Conservation (phyloP, 2,797 vertebrate genomes). For the Channallabes apus region DNA sequence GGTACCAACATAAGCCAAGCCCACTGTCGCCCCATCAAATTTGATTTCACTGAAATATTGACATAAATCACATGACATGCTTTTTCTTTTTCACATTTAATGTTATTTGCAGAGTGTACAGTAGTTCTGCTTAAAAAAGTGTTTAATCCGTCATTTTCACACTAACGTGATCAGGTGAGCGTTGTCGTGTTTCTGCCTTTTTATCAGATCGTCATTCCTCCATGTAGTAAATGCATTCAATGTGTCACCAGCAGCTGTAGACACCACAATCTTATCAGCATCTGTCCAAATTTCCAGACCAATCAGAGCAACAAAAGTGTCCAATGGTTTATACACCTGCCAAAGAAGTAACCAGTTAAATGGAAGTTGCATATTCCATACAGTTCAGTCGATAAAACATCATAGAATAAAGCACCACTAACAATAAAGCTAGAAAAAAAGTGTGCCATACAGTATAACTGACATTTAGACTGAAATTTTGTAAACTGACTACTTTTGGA, state of each 20-base stretch:
- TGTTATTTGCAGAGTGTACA: neutral
- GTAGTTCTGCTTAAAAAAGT: neutral
- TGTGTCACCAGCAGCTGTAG: slow-evolving; percentile 64
- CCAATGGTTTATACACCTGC: slow-evolving; percentile 86
- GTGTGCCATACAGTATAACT: neutral
- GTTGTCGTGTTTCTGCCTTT: slow-evolving; percentile 78
- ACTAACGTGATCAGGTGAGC: slow-evolving; percentile 88
- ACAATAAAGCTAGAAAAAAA: neutral
- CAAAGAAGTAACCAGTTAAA: neutral
- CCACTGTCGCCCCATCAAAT: slow-evolving; percentile 84
- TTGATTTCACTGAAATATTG: slow-evolving; percentile 73
- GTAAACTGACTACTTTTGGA: neutral
- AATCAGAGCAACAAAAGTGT: slow-evolving; percentile 80
- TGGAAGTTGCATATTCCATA: neutral
- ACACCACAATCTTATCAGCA: slow-evolving; percentile 71
- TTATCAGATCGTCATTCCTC: slow-evolving; percentile 70
- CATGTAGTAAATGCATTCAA: slow-evolving; percentile 80
- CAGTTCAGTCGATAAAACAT: neutral
- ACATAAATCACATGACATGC: neutral
- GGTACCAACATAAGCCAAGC: slow-evolving; percentile 83
- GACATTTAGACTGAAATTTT: neutral
- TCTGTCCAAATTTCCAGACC: slow-evolving; percentile 87
- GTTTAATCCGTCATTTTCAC: too few relatives aligned
- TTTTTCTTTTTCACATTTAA: neutral
- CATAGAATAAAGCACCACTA: too few relatives aligned